These are phyloP conservation scores for Enteromius trimaculatus DNA, from an alignment of 2,797 vertebrate species.

Conservation along the genomic window DNA sequence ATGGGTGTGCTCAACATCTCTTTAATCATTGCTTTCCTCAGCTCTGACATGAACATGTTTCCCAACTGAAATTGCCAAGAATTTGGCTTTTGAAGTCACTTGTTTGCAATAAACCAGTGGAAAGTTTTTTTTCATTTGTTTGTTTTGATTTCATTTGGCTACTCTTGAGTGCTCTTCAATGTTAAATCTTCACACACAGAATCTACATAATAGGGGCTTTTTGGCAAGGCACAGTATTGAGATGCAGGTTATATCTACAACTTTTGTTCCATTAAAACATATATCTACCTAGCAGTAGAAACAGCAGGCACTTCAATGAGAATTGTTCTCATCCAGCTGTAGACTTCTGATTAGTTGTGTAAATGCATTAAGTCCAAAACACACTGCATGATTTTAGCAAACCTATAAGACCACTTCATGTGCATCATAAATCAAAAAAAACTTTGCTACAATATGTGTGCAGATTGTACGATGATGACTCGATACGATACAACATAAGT, in stretches of 20 bases:
- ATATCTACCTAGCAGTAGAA: slow-evolving; percentile 1
- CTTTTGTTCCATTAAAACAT: slow-evolving; percentile 1
- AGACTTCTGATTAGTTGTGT: background rate
- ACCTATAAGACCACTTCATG: too few species aligned
- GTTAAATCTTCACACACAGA: background rate
- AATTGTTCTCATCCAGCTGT: background rate
- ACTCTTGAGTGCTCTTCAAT: background rate
- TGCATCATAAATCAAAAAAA: too few species aligned
- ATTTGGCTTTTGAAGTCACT: background rate
- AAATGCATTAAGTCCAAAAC: background rate
- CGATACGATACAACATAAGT: too few species aligned
- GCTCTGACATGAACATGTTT: background rate
- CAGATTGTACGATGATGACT: too few species aligned
- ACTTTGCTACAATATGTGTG: too few species aligned
- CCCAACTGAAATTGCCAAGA: background rate
- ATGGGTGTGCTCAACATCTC: background rate
- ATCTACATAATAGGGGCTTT: background rate
- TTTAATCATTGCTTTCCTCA: slow-evolving; percentile 6
- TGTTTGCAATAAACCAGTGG: background rate
- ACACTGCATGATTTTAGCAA: too few species aligned
- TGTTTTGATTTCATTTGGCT: background rate
- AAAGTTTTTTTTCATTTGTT: background rate
- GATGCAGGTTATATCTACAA: slow-evolving; percentile 7
- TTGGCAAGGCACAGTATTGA: background rate
- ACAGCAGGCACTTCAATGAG: slow-evolving; percentile 14